Base-by-base conservation (phyloP, 2,797 vertebrate species). In the Spondyliosoma cantharus region DNA sequence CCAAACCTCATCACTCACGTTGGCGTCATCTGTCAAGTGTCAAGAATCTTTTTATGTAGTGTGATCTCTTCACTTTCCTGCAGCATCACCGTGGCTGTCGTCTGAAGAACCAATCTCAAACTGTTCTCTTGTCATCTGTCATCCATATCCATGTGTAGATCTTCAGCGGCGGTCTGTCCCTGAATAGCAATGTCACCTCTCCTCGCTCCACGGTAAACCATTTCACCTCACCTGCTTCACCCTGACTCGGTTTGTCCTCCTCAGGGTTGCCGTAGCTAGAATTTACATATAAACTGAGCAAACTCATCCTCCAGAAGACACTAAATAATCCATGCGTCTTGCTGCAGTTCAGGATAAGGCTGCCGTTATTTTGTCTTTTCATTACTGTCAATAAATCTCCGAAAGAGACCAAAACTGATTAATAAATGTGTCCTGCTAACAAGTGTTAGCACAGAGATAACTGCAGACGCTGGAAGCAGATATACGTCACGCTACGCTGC, bases 121-220 rank as follows among this genome's bases (percentile, higher is more conserved):
- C 20, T 81, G 16, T 53, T 78, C 83, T 89, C 61, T 29, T 87
- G 58, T 85, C 82, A 61, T 80, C 7, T 76, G 57, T 74, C 83
- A 83, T 82, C 81, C 88, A 65, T 93, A 74, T 87, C 71, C 43
- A 78, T 84, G 70, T 86, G 52, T 96, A 98, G 97, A 96, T 98
- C 92, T 93, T 94, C 95, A 95, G 92, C 87, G 95, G 96, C 81
- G 91, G 96, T 86, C 91, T 92, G 89, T 96, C 96, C 91, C 73
- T 94, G 80, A 94, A 93, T 95, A 96, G 95, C 95, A 96, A 92
- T 92, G 88, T 94, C 78, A 95, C 96, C 5, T 87, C 95, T 77
- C 95, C 96, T 76, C 96, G 95, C 89, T 96, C 95, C 82, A 96
- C 66, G 96, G 97, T 98, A 98, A 99, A 96, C 85, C 84, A 89